Percentiles rank a stretch among this genome's conserved stretches.
Evolutionary conservation across 1,140 invertebrate species (phyloP).

Genomic region (Drosophila nikananu): DNA sequence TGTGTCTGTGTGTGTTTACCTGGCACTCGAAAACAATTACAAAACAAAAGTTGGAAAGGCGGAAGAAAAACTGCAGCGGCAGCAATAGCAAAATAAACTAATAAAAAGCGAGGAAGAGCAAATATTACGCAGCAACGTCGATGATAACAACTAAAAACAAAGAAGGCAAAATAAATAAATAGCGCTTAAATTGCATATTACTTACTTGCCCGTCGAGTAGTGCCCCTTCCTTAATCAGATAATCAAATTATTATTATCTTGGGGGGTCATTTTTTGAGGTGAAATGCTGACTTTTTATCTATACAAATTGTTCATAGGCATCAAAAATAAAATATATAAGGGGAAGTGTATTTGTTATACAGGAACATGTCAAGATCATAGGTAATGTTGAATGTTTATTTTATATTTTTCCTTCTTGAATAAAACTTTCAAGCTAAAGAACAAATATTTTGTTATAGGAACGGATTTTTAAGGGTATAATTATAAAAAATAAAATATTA

Average conservation of each 20-base stretch:
- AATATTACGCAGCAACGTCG: constrained; percentile 39
- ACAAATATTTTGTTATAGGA: too few species aligned
- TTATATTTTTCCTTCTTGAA: neutral
- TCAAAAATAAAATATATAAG: rapidly evolving
- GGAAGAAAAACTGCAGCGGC: constrained; percentile 18
- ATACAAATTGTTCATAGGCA: neutral
- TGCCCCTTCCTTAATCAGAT: constrained; percentile 27
- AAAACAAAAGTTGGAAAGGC: constrained; percentile 44
- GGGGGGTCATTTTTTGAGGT: neutral
- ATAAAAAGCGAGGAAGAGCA: constrained; percentile 25
- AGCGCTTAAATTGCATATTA: constrained; percentile 46
- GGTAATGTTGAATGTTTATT: too few species aligned
- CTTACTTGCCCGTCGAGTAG: constrained; percentile 46
- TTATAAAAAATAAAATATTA: too few species aligned
- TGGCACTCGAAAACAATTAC: constrained; percentile 54
- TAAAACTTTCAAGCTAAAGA: neutral
- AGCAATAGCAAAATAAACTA: constrained; percentile 14
- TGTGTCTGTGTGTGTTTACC: neutral
- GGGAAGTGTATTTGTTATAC: neutral
- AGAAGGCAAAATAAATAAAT: neutral
- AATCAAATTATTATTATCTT: constrained; percentile 1
- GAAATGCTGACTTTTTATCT: neutral
- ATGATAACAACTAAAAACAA: constrained; percentile 22
- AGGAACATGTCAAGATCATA: too few species aligned
- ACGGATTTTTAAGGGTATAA: too few species aligned